A percentile compares a stretch with the other conserved stretches of the same genome.
Conservation (phyloP, 1,140 invertebrate species). For the Achatina immaculata region DNA sequence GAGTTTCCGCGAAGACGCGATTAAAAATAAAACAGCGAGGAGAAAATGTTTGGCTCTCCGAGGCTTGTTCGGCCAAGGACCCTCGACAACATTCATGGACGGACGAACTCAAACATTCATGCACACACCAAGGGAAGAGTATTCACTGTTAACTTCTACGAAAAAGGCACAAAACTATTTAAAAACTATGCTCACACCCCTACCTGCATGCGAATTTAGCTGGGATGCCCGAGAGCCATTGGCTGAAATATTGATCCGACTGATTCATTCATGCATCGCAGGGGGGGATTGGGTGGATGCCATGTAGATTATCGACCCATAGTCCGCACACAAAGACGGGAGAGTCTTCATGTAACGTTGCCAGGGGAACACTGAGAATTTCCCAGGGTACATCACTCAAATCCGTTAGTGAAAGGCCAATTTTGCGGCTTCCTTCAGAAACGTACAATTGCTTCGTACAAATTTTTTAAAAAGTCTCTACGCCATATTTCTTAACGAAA, state of each 20-base stretch:
- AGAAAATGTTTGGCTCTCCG: background rate
- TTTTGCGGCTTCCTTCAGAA: too few species aligned
- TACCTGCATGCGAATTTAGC: background rate
- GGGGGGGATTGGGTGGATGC: background rate
- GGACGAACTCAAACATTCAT: background rate
- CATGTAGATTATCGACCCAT: background rate
- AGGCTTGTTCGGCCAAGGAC: too few species aligned
- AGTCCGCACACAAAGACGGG: background rate
- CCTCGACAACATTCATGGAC: background rate
- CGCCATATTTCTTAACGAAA: too few species aligned
- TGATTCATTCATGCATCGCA: background rate
- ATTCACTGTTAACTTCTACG: background rate
- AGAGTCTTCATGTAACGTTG: background rate
- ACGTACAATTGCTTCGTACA: too few species aligned
- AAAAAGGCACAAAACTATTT: background rate
- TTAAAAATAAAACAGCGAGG: background rate
- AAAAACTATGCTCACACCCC: background rate
- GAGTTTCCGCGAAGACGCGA: background rate
- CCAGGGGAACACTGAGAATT: too few species aligned
- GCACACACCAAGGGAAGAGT: background rate
- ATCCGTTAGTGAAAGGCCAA: too few species aligned
- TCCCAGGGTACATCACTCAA: too few species aligned
- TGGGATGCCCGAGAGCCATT: background rate
- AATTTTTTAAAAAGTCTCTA: too few species aligned
- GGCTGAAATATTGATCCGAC: slow-evolving; percentile 2